These are phyloP conservation scores for Gila robusta DNA, from an alignment of 2,797 vertebrate genomes.

Conservation along the genomic window DNA sequence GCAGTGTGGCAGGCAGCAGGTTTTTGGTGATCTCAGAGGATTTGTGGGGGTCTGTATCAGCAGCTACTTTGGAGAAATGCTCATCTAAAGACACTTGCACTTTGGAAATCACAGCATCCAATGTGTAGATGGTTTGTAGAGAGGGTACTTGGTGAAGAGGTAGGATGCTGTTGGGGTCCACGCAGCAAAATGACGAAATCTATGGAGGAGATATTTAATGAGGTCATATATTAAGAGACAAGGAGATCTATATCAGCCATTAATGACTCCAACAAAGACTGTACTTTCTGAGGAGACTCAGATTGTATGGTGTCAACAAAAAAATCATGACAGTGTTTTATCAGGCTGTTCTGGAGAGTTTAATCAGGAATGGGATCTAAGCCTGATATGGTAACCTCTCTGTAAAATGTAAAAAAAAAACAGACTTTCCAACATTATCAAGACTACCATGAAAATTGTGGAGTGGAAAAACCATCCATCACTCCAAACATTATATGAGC, in stretches of 20 bases:
- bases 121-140: slow-evolving; percentile 94
- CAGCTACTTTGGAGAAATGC: slow-evolving; percentile 93
- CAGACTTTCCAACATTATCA: too few relatives aligned
- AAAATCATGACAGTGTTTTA: too few relatives aligned
- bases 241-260: neutral
- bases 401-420: too few relatives aligned
- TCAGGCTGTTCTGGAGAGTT: too few relatives aligned
- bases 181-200: slow-evolving; percentile 94
- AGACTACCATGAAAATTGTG: too few relatives aligned
- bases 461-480: too few relatives aligned
- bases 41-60: slow-evolving; percentile 90
- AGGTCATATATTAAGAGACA: neutral
- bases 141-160: slow-evolving; percentile 92
- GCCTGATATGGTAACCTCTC: too few relatives aligned
- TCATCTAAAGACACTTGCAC: slow-evolving; percentile 98
- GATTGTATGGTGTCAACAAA: too few relatives aligned
- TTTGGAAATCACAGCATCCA: slow-evolving; percentile 97
- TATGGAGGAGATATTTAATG: slow-evolving; percentile 64
- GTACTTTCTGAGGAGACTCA: too few relatives aligned
- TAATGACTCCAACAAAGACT: neutral
- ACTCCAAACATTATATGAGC: too few relatives aligned
- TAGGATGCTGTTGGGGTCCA: slow-evolving; percentile 88
- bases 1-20: slow-evolving; percentile 92
- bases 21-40: slow-evolving; percentile 96
- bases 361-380: too few relatives aligned